Base-by-base conservation (phyloP, 2,113 vertebrate genomes). In the Candoia aspera region DNA sequence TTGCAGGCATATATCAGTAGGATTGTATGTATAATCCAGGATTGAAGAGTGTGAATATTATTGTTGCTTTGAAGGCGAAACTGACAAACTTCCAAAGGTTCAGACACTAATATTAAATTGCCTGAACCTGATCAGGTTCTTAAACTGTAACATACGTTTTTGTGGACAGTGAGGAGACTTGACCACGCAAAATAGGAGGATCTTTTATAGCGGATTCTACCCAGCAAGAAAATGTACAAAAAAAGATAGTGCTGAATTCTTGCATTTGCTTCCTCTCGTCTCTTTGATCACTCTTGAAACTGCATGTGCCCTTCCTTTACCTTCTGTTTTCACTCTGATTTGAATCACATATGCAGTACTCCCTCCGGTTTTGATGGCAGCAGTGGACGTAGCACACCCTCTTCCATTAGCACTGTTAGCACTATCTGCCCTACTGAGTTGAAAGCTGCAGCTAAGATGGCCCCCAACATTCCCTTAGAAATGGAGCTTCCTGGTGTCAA, bases 401-500 rank as follows among this genome's bases (percentile, higher is more conserved):
- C 97, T 26, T 98, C 97, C 1, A 93, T 97, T 94, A 97, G 98
- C 94, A 98, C 98, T 8, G 93, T 98, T 91, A 96, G 98, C 95
- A 97, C 96, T 3, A 98, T 98, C 96, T 98, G 97, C 96, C 98
- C 97, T 15, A 97, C 96, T n/a, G 97, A 98, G 95, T 96, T 98
- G 96, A 98, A 98, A 94, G 97, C 97, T 3, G 97, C 97, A 90
- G 94, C 97, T 96, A 98, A 93, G 97, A 97, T 98, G 97, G 97
- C 98, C 96, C 98, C 98, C 93, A 98, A 98, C 92, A 96, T 97
- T 87, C 97, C 98, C 92, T 95, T 98, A 97, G 98, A 98, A 94
- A 97, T 98, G 97, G 97, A 98, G 87, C 97, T 98, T 62, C 98
- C 98, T 0, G 98, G 98, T 91, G 98, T 98, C 96, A 98, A 98